phyloP scores from a whole-genome alignment of 2,113 vertebrate genomes.

The Cygnus buccinator region DNA sequence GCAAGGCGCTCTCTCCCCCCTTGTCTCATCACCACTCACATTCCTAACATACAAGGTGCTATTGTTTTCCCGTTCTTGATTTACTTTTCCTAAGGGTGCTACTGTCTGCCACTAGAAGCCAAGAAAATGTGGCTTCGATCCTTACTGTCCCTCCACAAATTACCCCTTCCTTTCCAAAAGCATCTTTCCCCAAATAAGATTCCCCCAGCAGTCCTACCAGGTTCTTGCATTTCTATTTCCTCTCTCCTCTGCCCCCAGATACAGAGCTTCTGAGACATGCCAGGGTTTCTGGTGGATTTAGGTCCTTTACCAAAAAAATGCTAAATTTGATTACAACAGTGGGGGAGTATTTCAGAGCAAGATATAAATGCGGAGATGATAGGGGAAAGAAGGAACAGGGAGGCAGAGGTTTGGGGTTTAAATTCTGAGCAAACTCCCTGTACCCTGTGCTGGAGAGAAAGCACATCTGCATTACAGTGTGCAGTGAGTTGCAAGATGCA shows the following conservation, averaged over 20 bases:
- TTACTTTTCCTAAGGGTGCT: slow-evolving; percentile 7
- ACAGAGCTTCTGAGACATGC: background rate
- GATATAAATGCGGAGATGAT: background rate
- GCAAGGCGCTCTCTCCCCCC: background rate
- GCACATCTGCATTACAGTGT: background rate
- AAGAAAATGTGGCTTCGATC: background rate
- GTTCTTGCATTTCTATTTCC: background rate
- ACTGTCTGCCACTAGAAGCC: background rate
- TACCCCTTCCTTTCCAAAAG: background rate
- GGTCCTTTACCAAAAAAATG: background rate
- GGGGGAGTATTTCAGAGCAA: background rate
- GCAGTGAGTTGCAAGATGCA: too few species aligned
- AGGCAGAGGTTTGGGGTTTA: background rate
- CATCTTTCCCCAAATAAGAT: background rate
- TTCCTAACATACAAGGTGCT: background rate
- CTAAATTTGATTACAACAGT: background rate
- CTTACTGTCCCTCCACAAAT: background rate
- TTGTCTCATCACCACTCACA: background rate
- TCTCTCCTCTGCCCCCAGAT: background rate
- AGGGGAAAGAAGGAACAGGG: background rate
- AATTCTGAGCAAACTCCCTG: background rate
- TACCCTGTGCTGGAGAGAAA: background rate
- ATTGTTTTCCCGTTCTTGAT: background rate
- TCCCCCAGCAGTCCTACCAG: background rate
- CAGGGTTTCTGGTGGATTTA: background rate